Conservation (phyloP, 2,888 invertebrate genomes). For the Conchocele bisecta region DNA sequence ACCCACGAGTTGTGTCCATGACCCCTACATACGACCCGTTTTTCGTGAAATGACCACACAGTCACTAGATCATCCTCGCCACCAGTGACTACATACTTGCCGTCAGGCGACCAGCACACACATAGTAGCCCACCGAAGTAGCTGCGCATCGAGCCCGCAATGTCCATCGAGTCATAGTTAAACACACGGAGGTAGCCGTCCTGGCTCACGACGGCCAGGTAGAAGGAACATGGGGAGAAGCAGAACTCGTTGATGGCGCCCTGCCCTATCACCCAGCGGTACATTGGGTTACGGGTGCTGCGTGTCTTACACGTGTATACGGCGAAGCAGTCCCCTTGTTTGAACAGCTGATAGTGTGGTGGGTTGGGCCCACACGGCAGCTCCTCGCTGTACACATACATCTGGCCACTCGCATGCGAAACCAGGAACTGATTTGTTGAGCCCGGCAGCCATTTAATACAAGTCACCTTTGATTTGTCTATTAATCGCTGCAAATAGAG, state of each 20-base stretch:
- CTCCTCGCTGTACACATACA: constrained; percentile 97
- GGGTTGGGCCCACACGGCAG: constrained; percentile 93
- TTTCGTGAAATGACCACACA: constrained; percentile 96
- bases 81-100: constrained; percentile 94
- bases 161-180: constrained; percentile 98
- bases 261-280: constrained; percentile 87
- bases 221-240: constrained; percentile 96
- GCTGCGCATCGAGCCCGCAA: constrained; percentile 94
- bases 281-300: constrained; percentile 97
- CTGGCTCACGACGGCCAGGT: constrained; percentile 95
- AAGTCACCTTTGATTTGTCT: constrained; percentile 97
- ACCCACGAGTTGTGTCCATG: constrained; percentile 99
- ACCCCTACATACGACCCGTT: constrained; percentile 97
- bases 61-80: constrained; percentile 99
- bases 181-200: constrained; percentile 96
- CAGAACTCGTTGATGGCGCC: constrained; percentile 95
- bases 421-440: constrained; percentile 96
- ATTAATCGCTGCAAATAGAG: constrained; percentile 90
- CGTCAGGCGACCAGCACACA: constrained; percentile 99
- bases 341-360: constrained; percentile 97
- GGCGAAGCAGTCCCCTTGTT: constrained; percentile 96
- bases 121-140: constrained; percentile 99
- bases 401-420: constrained; percentile 96
- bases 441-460: constrained; percentile 98
- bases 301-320: constrained; percentile 98